Conservation (phyloP, 2,888 invertebrate genomes). For the Congeria kusceri region DNA sequence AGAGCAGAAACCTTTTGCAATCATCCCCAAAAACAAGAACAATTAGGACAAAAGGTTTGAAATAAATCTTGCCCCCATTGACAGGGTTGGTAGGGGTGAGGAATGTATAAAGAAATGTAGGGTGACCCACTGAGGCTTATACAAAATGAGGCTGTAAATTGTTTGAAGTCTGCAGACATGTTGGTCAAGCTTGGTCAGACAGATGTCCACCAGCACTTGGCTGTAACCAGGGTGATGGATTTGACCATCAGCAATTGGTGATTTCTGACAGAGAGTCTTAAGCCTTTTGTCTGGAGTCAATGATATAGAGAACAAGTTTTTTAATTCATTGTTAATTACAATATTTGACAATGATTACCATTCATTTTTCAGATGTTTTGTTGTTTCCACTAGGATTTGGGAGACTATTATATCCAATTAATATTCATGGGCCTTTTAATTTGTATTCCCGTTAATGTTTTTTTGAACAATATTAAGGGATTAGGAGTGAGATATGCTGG, state of each 20-base stretch:
- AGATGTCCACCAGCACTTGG: not conserved
- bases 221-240: not conserved
- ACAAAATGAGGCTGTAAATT: slow-evolving; percentile 5
- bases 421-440: slow-evolving; percentile 40
- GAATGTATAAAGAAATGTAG: slow-evolving; percentile 19
- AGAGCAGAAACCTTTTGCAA: slow-evolving; percentile 44
- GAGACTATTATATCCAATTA: slow-evolving; percentile 7
- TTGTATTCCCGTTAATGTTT: slow-evolving; percentile 32
- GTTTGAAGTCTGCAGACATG: not conserved
- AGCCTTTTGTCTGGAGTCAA: slow-evolving; percentile 6
- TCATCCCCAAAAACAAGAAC: slow-evolving; percentile 53
- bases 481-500: slow-evolving; percentile 29
- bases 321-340: slow-evolving; percentile 1
- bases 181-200: slow-evolving; percentile 1
- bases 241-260: not conserved
- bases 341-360: not conserved
- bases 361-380: not conserved
- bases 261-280: not conserved
- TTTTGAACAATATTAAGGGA: slow-evolving; percentile 18
- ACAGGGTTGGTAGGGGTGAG: not conserved
- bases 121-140: slow-evolving; percentile 6
- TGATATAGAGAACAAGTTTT: not conserved
- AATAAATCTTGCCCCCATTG: slow-evolving; percentile 11
- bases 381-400: not conserved
- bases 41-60: slow-evolving; percentile 50